Evolutionary conservation across 30 jellyfish, hydroid and myxozoan species (phyloP), one percentile per base, ranked within the genome.

Genomic region (Pelagia noctiluca): DNA sequence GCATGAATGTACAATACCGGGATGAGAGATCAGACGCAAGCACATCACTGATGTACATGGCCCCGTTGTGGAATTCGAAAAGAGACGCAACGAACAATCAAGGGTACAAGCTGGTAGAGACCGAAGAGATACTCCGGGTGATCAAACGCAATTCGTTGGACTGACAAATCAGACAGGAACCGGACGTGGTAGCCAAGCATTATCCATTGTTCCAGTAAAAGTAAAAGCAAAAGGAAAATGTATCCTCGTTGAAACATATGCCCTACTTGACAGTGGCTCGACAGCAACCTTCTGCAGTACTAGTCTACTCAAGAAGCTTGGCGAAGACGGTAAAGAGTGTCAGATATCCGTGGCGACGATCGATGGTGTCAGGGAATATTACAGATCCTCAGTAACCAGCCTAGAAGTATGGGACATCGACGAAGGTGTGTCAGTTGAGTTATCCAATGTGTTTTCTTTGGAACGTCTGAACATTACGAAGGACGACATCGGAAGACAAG

Each of bases 231-330:
- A 30, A 1, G 35, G 75, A 10, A 33, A 29, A 29, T 23, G 48
- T 3, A 79, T 63, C 35, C 65, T 52, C 12, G 21, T 79, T 4
- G 10, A n/a, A 2, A 85, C 89, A 4, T 85, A 42, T 46, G 96
- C 96, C 0, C 61, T 85, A 1, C 72, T 75, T 35, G 96, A 75
- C 89, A 85, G 82, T 50, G 85, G 96, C 35, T 62, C 85, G 12
- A 75, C 78, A 12, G 89, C 96, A 37, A 19, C 96, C 8, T 65
- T 85, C 64, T 74, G 85, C 50, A 35, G 65, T 7, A 62, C 71
- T 2, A 64, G 8, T 49, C 50, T 71, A 10, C 35, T 84, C 25
- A 21, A 36, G 57, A 60, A 46, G 52, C 83, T 73, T 62, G 67
- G 78, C 13, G 57, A 16, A 22, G 36, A 29, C 16, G 22, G 36